Evolutionary conservation across 2,888 invertebrate species (phyloP).

Genomic region (Heliconius hortense): DNA sequence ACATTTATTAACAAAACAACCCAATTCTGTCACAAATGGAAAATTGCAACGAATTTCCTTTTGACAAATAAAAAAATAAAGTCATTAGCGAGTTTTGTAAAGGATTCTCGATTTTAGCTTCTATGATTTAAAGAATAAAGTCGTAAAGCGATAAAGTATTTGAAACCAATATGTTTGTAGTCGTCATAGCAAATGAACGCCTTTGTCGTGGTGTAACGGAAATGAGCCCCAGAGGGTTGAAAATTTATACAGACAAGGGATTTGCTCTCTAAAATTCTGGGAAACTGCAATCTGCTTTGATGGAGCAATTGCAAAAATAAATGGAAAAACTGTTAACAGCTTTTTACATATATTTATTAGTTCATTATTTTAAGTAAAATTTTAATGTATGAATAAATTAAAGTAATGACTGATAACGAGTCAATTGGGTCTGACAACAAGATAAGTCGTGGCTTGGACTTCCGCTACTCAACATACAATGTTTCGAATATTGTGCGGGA

Average conservation of each 20-base stretch:
- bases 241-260: conserved; percentile 32
- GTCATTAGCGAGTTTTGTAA: conserved; percentile 14
- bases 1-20: conserved; percentile 24
- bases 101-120: conserved; percentile 9
- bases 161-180: conserved; percentile 30
- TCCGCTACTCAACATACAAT: too few relatives aligned
- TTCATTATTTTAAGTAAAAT: background rate
- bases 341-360: background rate
- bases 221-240: conserved; percentile 35
- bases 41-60: conserved; percentile 34
- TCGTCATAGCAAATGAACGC: conserved; percentile 37
- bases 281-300: conserved; percentile 31
- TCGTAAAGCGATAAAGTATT: conserved; percentile 13
- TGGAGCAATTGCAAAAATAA: conserved; percentile 22
- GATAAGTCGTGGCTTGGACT: too few relatives aligned
- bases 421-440: too few relatives aligned
- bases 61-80: conserved; percentile 32
- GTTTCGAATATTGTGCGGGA: too few relatives aligned
- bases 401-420: too few relatives aligned
- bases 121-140: conserved; percentile 14
- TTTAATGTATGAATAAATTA: background rate
- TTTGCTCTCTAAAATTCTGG: conserved; percentile 33
- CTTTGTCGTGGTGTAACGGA: conserved; percentile 36
- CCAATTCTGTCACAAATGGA: conserved; percentile 25
- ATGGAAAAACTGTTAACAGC: conserved; percentile 12